A percentile compares a stretch with the other conserved stretches of the same genome.
Conservation (phyloP, 2,797 vertebrate species). For the Heliangelus exortis region DNA sequence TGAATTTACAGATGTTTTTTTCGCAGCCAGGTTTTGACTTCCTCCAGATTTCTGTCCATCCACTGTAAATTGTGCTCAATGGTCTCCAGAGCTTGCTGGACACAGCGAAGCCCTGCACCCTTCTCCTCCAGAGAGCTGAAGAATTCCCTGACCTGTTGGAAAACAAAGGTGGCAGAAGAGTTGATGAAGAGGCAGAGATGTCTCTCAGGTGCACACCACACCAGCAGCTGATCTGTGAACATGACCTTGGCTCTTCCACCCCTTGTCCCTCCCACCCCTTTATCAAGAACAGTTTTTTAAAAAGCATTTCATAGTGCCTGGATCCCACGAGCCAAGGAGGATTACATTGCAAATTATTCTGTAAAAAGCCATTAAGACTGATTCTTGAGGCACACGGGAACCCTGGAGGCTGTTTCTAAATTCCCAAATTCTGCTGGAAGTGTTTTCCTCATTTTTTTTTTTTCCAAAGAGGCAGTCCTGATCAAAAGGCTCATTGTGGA, state of each 20-base stretch:
- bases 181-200: neutral
- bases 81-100: slow-evolving; percentile 86
- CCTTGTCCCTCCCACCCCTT: too few relatives aligned
- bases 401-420: neutral
- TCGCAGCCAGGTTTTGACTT: slow-evolving; percentile 82
- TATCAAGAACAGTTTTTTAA: neutral
- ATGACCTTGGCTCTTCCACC: fast-evolving
- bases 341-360: neutral
- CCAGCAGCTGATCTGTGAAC: fast-evolving
- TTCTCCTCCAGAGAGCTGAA: slow-evolving; percentile 85
- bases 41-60: slow-evolving; percentile 86
- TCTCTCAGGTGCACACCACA: too few relatives aligned
- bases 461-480: neutral
- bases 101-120: slow-evolving; percentile 85
- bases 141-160: slow-evolving; percentile 82
- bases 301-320: neutral
- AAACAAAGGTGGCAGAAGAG: neutral
- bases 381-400: neutral
- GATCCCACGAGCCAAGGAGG: neutral
- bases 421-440: neutral
- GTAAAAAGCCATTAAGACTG: neutral
- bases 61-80: slow-evolving; percentile 91
- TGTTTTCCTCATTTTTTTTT: neutral
- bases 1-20: neutral
- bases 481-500: neutral